Base-by-base conservation (phyloP, 2,888 invertebrate species). In the Synergus japonicus region DNA sequence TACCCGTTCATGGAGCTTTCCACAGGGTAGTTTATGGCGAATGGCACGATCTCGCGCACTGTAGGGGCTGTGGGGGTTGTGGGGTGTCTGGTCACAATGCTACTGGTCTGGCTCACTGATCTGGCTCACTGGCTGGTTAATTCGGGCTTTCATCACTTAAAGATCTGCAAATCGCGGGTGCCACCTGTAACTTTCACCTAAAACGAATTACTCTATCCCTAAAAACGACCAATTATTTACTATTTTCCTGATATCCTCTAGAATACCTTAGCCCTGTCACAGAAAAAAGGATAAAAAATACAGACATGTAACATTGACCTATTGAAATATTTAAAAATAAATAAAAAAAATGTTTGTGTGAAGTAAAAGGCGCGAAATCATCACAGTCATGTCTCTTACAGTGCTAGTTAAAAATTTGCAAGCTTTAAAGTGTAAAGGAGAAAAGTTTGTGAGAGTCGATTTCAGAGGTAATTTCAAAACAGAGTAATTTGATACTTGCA, bases 381-480 rank as follows among this genome's bases (percentile, higher is more conserved):
- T 15, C 8, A 46, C 4, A 37, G 92, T 85, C 83, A 96, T 96
- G 96, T 95, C 96, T 87, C 93, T 96, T 64, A 93, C 94, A 13
- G 95, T 96, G 22, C 94, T 94, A 88, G 90, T 96, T 65, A 94
- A 95, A 89, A 95, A 95, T 85, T 95, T 96, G 89, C 95, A 95
- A 92, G 93, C 95, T 77, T 93, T 95, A 22, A 95, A 95, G 92
- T 94, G 94, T 88, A 96, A 95, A 89, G 94, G 94, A 13, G 96
- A 96, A 85, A 95, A 95, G 89, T 93, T 94, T 83, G 95, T 94
- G 76, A 94, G 95, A 85, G 93, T 96, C 84, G 95, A 95, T 85
- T 97, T 97, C 90, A 93, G 97, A 93, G 97, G 97, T 97, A 93
- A 86, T 77, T 18, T 44, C 10, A 8, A 54, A 58, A 44, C 37